Evolutionary conservation across 2,113 vertebrate species (phyloP), one percentile per base, ranked within the genome.

Genomic region (Microcebus jonahi): DNA sequence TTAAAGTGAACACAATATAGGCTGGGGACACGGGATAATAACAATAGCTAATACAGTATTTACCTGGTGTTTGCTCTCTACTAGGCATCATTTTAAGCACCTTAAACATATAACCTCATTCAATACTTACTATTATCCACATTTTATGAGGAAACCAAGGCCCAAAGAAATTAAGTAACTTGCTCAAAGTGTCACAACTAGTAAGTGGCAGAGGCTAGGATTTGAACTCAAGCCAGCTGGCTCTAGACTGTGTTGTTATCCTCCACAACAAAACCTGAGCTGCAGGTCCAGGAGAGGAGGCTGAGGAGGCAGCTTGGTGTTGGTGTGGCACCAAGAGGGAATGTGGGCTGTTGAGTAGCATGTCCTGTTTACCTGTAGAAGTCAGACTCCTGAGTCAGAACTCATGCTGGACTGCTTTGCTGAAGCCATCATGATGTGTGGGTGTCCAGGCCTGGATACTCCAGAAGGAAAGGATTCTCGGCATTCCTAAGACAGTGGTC

Each of bases 241-340:
- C 15, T n/a, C 18, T 80, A 85, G 70, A 55, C 70, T 88, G 53
- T 84, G 48, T 68, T 83, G 39, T 68, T 39, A 88, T 8, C 39
- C 55, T 70, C 42, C 21, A 48, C 42, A 34, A 87, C 21, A 71
- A 50, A 89, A 90, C 73, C 36, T 82, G 98, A 99, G 45, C 97
- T 98, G n/a, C 98, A 99, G 96, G 98, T 98, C 97, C 4, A 92
- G 98, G 91, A 61, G 55, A 80, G 63, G 97, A 96, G 34, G 97
- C n/a, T 34, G 97, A 98, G 82, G 97, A 87, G 83, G 91, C 89
- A 97, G 14, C 87, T 92, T 4, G 90, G 55, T 55, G 90, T 98
- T 79, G 87, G 73, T 73, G 87, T 67, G 61, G 45, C 70, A 68
- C n/a, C 57, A 23, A 0, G 36, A 93, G 67, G 85, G 90, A 92